phyloP scores from a whole-genome alignment of 2,888 invertebrate species.

The Matsumyia berberina region DNA sequence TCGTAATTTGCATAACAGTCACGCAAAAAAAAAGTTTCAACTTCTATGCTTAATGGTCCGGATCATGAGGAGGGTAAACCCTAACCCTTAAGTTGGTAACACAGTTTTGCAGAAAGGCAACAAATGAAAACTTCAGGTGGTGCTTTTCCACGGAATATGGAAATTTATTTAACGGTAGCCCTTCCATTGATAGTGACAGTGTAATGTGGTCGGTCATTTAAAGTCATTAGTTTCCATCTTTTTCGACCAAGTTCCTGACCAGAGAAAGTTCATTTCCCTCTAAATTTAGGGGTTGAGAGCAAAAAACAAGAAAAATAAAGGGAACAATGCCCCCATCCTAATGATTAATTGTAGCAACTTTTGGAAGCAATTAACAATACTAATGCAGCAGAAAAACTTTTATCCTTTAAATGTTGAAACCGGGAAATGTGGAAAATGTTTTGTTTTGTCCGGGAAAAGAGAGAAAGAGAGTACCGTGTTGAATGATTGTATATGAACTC shows the following conservation, averaged over 20 bases:
- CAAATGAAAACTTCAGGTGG: too few relatives aligned
- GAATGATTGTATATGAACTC: too few relatives aligned
- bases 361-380: slow-evolving; percentile 65
- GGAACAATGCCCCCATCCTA: not conserved
- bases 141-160: too few relatives aligned
- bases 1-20: slow-evolving; percentile 58
- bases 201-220: too few relatives aligned
- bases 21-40: slow-evolving; percentile 22
- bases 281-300: too few relatives aligned
- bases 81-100: slow-evolving; percentile 32
- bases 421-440: slow-evolving; percentile 56
- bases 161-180: too few relatives aligned
- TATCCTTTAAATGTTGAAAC: slow-evolving; percentile 35
- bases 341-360: slow-evolving; percentile 58
- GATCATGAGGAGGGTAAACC: slow-evolving; percentile 41
- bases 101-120: too few relatives aligned
- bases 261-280: too few relatives aligned
- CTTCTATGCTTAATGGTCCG: slow-evolving; percentile 58
- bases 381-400: slow-evolving; percentile 64
- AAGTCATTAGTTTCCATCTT: not conserved
- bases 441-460: slow-evolving; percentile 34
- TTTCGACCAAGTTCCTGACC: slow-evolving; percentile 1
- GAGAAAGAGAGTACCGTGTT: too few relatives aligned
- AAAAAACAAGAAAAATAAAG: slow-evolving; percentile 1
- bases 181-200: too few relatives aligned